Percentiles rank a stretch among this genome's conserved stretches.
Evolutionary conservation across 2,888 invertebrate genomes (phyloP).

Genomic region (Drosophila rellima): DNA sequence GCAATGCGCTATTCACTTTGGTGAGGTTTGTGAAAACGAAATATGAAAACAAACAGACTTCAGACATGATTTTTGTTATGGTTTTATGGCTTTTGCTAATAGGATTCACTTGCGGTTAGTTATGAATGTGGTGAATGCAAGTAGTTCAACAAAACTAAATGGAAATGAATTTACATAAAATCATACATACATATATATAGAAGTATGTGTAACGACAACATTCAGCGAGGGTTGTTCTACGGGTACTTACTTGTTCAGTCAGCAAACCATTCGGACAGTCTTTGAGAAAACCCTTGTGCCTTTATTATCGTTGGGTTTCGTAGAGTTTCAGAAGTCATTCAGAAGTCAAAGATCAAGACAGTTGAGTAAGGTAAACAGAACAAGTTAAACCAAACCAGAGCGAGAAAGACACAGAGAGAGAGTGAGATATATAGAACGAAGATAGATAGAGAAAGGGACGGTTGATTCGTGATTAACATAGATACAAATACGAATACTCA

Average conservation of each 20-base stretch:
- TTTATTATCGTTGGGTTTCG: constrained; percentile 85
- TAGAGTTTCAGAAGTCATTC: constrained; percentile 42
- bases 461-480: constrained; percentile 31
- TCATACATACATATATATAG: not conserved
- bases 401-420: constrained; percentile 6
- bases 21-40: constrained; percentile 2
- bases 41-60: constrained; percentile 9
- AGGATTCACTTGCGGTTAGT: constrained; percentile 39
- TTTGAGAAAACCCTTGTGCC: constrained; percentile 98
- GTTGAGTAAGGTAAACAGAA: constrained; percentile 30
- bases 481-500: constrained; percentile 14
- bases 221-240: constrained; percentile 7
- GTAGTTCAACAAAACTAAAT: constrained; percentile 6
- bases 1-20: not conserved
- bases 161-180: not conserved
- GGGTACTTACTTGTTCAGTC: constrained; percentile 93
- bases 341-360: constrained; percentile 66
- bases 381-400: constrained; percentile 13
- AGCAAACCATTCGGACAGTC: constrained; percentile 98
- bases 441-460: not conserved
- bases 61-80: constrained; percentile 15
- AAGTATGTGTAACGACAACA: not conserved
- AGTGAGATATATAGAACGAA: constrained; percentile 1
- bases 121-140: constrained; percentile 7
- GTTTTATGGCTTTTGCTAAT: constrained; percentile 23